Percentiles rank a stretch among this genome's conserved stretches.
Evolutionary conservation across 2,797 vertebrate species (phyloP).

Genomic region (Micrastur ruficollis): DNA sequence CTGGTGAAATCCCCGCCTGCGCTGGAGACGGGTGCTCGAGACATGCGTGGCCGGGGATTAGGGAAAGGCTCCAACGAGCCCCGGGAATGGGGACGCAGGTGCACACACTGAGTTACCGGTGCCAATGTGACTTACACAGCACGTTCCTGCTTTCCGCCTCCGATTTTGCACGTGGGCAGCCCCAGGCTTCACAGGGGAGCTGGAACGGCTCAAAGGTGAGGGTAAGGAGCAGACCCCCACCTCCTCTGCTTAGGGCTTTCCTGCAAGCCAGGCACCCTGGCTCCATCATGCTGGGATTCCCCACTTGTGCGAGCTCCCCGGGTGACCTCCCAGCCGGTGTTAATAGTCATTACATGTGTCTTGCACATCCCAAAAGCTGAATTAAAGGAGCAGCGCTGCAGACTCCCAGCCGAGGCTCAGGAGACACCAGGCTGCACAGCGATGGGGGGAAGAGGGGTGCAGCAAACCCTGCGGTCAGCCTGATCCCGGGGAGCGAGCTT

Average conservation of each 20-base stretch:
- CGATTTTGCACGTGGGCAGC: fast-evolving
- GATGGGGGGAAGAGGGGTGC: neutral
- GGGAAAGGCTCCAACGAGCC: neutral
- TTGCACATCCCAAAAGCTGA: neutral
- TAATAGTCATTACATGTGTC: neutral
- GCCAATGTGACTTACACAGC: neutral
- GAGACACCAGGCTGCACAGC: fast-evolving
- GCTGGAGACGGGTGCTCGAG: neutral
- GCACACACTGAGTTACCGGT: neutral
- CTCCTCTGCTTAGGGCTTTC: neutral
- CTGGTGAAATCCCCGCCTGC: neutral
- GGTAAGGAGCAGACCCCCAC: neutral
- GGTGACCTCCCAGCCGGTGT: fast-evolving
- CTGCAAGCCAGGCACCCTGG: neutral
- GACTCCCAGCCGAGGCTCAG: fast-evolving
- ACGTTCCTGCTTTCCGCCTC: neutral
- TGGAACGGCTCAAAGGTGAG: neutral
- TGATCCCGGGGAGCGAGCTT: neutral
- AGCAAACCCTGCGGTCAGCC: neutral
- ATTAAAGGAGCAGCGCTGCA: neutral
- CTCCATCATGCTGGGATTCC: neutral
- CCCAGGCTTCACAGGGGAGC: neutral
- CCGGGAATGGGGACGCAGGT: fast-evolving
- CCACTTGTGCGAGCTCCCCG: fast-evolving
- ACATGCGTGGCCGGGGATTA: fast-evolving